Evolutionary conservation across 1,140 invertebrate genomes (phyloP).

Genomic region (Copidosoma floridanum): DNA sequence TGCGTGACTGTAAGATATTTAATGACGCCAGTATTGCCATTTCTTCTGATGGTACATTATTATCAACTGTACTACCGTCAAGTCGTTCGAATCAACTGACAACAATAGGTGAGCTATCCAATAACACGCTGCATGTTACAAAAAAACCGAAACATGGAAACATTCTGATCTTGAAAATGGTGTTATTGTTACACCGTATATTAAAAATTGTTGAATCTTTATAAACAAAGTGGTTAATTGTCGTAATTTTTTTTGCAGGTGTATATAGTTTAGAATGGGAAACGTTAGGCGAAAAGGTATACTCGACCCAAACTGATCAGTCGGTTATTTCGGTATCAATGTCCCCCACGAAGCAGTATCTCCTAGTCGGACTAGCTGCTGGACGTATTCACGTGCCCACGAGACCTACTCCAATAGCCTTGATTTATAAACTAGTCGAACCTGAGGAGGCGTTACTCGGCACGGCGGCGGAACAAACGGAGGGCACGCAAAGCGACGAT

Average conservation of each 20-base stretch:
- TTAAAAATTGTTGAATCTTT: conserved; percentile 18
- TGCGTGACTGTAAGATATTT: conserved; percentile 79
- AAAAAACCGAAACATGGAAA: background rate
- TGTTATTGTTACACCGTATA: background rate
- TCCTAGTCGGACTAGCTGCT: conserved; percentile 76
- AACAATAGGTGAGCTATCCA: conserved; percentile 61
- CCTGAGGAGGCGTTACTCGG: conserved; percentile 19
- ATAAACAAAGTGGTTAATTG: background rate
- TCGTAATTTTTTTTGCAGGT: conserved; percentile 52
- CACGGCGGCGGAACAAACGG: background rate
- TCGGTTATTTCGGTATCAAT: conserved; percentile 80
- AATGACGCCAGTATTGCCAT: conserved; percentile 86
- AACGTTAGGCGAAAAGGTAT: conserved; percentile 73
- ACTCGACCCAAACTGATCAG: conserved; percentile 72
- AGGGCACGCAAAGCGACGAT: background rate
- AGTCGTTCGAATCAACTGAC: conserved; percentile 65
- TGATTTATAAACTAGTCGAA: conserved; percentile 61
- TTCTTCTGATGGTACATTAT: conserved; percentile 73
- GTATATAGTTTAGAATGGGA: conserved; percentile 76
- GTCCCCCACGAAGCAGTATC: conserved; percentile 73
- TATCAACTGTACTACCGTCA: conserved; percentile 72
- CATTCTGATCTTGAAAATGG: conserved; percentile 7
- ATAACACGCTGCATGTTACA: too few species aligned
- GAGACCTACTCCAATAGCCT: conserved; percentile 64
- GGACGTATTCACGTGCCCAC: conserved; percentile 56